Conservation (phyloP, 2,888 invertebrate species). For the Periphyllus acericola region DNA sequence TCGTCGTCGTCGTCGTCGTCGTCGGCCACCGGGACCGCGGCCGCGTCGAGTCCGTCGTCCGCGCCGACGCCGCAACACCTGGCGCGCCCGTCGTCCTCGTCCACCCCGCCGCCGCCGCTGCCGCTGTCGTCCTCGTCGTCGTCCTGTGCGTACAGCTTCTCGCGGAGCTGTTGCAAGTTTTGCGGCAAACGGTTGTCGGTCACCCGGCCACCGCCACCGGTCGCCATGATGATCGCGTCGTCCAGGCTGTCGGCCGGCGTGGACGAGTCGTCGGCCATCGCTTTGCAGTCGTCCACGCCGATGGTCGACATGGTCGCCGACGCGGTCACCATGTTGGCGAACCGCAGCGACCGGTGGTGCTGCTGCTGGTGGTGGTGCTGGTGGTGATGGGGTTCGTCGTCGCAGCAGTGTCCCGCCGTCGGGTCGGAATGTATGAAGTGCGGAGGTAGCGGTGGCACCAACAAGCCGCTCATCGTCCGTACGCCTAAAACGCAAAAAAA, state of each 20-base stretch:
- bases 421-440: constrained; percentile 38
- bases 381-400: constrained; percentile 8
- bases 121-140: constrained; percentile 63
- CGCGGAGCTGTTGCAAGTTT: constrained; percentile 63
- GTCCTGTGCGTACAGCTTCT: constrained; percentile 63
- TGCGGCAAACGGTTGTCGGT: constrained; percentile 55
- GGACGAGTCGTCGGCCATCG: constrained; percentile 21
- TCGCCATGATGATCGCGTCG: not conserved
- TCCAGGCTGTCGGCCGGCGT: constrained; percentile 57
- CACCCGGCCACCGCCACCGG: not conserved
- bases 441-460: constrained; percentile 34
- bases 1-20: constrained; percentile 32
- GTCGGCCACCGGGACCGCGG: not conserved
- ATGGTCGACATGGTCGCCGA: constrained; percentile 29
- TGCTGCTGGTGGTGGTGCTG: constrained; percentile 11
- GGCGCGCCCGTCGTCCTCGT: constrained; percentile 45
- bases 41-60: constrained; percentile 54
- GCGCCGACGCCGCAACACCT: constrained; percentile 56
- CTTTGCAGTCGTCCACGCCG: constrained; percentile 18
- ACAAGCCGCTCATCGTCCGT: constrained; percentile 52
- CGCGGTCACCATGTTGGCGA: constrained; percentile 52
- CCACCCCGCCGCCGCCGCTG: not conserved
- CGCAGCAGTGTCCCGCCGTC: constrained; percentile 18
- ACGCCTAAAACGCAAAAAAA: constrained; percentile 33
- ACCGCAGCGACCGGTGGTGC: constrained; percentile 33